Evolutionary conservation across 1,140 invertebrate species (phyloP).

Genomic region (Drosophila equinoxialis): DNA sequence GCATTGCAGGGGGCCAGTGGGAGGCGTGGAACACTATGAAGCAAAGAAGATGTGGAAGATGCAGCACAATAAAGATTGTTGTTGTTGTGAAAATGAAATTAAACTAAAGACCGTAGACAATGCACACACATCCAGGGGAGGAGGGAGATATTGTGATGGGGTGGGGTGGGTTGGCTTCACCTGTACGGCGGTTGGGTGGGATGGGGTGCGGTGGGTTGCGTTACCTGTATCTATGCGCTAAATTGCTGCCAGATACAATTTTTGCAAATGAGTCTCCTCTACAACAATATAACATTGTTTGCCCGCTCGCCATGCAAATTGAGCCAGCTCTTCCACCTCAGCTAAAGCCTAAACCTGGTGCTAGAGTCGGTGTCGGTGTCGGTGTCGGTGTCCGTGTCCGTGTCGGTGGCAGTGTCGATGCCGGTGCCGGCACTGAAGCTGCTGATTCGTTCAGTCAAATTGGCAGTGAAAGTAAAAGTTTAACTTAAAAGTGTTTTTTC

Average conservation of each 20-base stretch:
- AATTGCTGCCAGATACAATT: conserved; percentile 76
- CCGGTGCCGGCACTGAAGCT: conserved; percentile 25
- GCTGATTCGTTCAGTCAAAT: conserved; percentile 55
- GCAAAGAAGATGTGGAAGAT: conserved; percentile 18
- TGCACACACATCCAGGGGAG: conserved; percentile 22
- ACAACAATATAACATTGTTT: conserved; percentile 55
- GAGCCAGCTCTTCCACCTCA: conserved; percentile 16
- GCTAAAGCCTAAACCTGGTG: neutral
- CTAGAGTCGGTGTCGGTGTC: neutral
- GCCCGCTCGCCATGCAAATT: conserved; percentile 60
- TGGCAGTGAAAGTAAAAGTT: conserved; percentile 80
- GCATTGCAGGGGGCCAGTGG: too few species aligned
- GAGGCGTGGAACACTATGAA: too few species aligned
- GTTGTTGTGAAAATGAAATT: conserved; percentile 75
- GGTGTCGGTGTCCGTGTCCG: neutral
- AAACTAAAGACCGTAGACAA: conserved; percentile 68
- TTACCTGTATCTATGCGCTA: conserved; percentile 48
- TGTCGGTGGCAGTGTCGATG: neutral
- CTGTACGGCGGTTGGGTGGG: too few species aligned
- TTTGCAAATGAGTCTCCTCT: conserved; percentile 70
- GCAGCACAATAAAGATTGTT: conserved; percentile 23
- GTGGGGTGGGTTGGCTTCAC: too few species aligned
- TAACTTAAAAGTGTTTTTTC: conserved; percentile 55
- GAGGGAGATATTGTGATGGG: too few species aligned
- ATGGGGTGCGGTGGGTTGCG: neutral